Conservation (phyloP, 35 echinoderm and acorn worm species). For the Holothuria glaberrima region DNA sequence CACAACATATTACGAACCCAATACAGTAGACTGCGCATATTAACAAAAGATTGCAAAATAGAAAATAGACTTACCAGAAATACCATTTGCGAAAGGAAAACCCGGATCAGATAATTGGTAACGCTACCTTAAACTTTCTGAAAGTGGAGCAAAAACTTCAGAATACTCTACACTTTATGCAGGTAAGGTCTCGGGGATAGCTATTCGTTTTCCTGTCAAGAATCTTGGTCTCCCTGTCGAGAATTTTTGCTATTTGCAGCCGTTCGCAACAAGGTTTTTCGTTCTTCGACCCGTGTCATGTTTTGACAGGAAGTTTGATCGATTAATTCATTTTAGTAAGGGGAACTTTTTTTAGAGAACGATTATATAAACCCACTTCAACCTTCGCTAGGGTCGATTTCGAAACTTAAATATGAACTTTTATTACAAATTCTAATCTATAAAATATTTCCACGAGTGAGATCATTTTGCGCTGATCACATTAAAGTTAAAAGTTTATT, state of each 20-base stretch:
- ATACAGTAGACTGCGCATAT: neutral
- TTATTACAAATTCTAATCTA: neutral
- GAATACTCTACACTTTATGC: neutral
- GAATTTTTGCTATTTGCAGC: neutral
- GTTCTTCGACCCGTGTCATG: constrained; percentile 7
- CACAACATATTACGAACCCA: neutral
- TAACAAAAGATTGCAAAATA: neutral
- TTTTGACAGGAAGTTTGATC: constrained; percentile 17
- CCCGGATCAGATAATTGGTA: neutral
- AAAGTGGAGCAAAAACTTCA: neutral
- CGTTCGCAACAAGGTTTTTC: neutral
- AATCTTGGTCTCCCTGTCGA: neutral
- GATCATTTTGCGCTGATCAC: neutral
- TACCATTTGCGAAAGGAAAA: neutral
- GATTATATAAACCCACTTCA: neutral
- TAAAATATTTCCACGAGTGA: neutral
- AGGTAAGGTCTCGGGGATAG: neutral
- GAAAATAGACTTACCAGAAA: neutral
- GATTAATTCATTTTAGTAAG: neutral
- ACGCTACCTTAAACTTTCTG: neutral
- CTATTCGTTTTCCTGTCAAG: too few relatives aligned
- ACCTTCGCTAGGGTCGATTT: neutral
- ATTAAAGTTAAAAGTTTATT: neutral
- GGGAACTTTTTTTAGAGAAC: neutral
- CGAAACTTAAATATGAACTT: neutral